Conservation (phyloP, 1,140 invertebrate species). For the Parapsyche elsis region DNA sequence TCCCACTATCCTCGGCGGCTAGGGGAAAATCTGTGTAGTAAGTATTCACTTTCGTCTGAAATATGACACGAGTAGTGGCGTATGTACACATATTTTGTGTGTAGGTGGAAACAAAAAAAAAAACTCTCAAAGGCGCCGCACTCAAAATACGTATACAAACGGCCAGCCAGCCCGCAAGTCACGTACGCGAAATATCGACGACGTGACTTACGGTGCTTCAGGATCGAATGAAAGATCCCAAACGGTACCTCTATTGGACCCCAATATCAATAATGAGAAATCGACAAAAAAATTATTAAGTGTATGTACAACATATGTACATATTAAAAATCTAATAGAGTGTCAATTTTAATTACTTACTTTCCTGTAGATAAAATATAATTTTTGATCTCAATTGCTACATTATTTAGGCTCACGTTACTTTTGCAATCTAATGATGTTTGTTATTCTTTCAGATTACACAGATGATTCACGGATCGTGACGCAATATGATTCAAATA, state of each 20-base stretch:
- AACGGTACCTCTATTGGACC: neutral
- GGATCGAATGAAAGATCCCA: slow-evolving; percentile 37
- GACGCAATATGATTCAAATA: too few relatives aligned
- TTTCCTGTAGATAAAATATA: too few relatives aligned
- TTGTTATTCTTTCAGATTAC: too few relatives aligned
- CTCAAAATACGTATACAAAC: slow-evolving; percentile 28
- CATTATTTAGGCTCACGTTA: too few relatives aligned
- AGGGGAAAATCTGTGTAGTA: slow-evolving; percentile 36
- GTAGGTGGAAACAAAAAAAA: slow-evolving; percentile 46
- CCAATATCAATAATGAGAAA: slow-evolving; percentile 3
- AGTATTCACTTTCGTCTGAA: slow-evolving; percentile 49
- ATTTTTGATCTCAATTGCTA: too few relatives aligned
- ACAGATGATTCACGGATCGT: too few relatives aligned
- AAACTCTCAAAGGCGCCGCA: slow-evolving; percentile 44
- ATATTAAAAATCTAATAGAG: too few relatives aligned
- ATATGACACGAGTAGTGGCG: slow-evolving; percentile 36
- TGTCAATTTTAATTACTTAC: too few relatives aligned
- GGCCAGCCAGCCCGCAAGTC: slow-evolving; percentile 17
- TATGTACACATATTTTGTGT: neutral
- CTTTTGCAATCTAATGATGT: too few relatives aligned
- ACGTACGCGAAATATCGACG: slow-evolving; percentile 43
- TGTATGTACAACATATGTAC: too few relatives aligned
- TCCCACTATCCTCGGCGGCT: neutral
- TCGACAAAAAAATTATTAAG: neutral
- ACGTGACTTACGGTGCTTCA: slow-evolving; percentile 27